Evolutionary conservation across 2,888 invertebrate species (phyloP).

Genomic region (Cosmia pyralina): DNA sequence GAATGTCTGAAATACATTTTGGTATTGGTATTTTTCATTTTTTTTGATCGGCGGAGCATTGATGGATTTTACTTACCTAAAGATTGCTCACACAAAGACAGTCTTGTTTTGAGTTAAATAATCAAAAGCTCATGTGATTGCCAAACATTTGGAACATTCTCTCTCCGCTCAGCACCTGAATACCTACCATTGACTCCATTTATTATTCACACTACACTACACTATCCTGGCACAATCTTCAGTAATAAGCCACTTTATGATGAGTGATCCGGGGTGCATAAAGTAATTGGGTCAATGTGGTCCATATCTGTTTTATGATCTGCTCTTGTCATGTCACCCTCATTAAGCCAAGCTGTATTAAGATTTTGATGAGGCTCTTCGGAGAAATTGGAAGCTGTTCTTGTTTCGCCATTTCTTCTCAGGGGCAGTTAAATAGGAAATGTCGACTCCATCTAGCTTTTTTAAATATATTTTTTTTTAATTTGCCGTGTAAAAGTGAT

Average conservation of each 20-base stretch:
- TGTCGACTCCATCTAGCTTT: too few relatives aligned
- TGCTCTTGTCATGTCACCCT: constrained; percentile 18
- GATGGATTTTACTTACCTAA: background rate
- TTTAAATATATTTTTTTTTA: too few relatives aligned
- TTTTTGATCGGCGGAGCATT: background rate
- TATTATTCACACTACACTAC: constrained; percentile 25
- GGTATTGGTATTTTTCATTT: constrained; percentile 4
- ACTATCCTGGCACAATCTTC: constrained; percentile 10
- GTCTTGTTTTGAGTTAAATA: background rate
- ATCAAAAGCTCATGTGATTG: background rate
- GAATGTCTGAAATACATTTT: constrained; percentile 10
- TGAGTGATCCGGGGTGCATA: constrained; percentile 51
- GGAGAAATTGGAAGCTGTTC: background rate
- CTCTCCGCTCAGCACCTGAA: background rate
- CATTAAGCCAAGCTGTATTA: constrained; percentile 5
- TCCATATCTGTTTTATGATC: constrained; percentile 35
- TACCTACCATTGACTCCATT: constrained; percentile 6
- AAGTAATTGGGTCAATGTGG: constrained; percentile 53
- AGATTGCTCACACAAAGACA: background rate
- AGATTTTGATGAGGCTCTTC: constrained; percentile 14
- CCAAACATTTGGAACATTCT: background rate
- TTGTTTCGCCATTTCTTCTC: too few relatives aligned
- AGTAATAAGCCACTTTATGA: constrained; percentile 53
- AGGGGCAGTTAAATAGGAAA: too few relatives aligned
- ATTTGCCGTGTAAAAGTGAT: too few relatives aligned